Conservation (phyloP, 1,140 invertebrate species). For the Tetraneura akinire region DNA sequence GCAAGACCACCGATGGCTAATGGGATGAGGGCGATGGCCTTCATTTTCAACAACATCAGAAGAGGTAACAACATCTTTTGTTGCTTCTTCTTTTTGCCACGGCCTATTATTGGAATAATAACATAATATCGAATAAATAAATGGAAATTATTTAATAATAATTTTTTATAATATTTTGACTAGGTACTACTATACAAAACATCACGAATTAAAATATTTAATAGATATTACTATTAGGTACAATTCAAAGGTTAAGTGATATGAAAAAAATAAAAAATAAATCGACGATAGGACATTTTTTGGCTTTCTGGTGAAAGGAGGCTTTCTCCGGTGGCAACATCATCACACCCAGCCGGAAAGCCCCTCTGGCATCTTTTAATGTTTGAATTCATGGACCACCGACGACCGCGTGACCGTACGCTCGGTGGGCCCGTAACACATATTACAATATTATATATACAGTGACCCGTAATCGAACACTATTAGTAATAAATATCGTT, state of each 20-base stretch:
- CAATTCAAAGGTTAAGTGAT: no score
- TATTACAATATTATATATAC: no score
- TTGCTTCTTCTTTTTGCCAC: conserved; percentile 65
- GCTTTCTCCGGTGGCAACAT: conserved; percentile 22
- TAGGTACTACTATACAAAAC: no score
- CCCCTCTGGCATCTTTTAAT: background rate
- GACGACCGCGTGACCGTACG: background rate
- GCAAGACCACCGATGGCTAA: conserved; percentile 75
- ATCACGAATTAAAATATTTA: no score
- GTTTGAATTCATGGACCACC: background rate
- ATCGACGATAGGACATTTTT: no score
- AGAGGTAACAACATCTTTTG: conserved; percentile 71
- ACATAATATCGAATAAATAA: no score
- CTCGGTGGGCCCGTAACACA: background rate
- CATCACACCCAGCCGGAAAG: background rate
- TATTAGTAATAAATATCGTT: background rate
- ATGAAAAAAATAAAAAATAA: no score
- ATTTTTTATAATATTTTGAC: no score
- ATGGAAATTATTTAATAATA: no score
- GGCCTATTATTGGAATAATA: conserved; percentile 58
- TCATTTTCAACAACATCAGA: conserved; percentile 74
- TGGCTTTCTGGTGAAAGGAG: conserved; percentile 1
- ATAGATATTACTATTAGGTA: no score
- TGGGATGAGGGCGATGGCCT: conserved; percentile 75
- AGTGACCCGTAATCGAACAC: no score